These are phyloP conservation scores for human DNA, from an alignment of 2,113 vertebrate species.

Conservation along the genomic window DNA sequence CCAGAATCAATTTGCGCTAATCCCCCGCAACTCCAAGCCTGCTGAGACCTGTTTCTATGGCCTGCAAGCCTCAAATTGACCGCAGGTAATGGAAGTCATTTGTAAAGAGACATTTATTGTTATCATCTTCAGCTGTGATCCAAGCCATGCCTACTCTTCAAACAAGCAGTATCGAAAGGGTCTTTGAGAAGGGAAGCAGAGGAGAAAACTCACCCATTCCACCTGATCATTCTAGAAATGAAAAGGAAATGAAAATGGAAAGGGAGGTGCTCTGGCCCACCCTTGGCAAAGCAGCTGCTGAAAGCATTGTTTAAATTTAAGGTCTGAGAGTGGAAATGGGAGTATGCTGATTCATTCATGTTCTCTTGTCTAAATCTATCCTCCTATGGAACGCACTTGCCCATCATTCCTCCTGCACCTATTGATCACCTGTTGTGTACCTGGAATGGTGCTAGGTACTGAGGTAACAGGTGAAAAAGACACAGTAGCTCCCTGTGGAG, in stretches of 20 bases:
- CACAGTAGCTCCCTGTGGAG: rapidly evolving
- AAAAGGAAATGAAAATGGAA: neutral
- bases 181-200: neutral
- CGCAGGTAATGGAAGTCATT: neutral
- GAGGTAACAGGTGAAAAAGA: neutral
- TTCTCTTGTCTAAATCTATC: neutral
- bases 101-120: slow-evolving; percentile 29
- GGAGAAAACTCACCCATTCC: neutral
- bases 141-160: neutral
- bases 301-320: neutral
- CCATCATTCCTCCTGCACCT: neutral
- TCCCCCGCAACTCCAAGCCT: neutral
- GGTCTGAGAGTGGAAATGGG: neutral
- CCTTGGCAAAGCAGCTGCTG: neutral
- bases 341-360: neutral
- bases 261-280: too few species aligned
- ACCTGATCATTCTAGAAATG: neutral
- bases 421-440: neutral
- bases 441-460: rapidly evolving
- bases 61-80: neutral
- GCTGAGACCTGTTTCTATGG: neutral
- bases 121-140: neutral
- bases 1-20: slow-evolving; percentile 13
- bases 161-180: neutral
- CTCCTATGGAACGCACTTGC: rapidly evolving